Percentiles rank a stretch among this genome's conserved stretches.
These are phyloP conservation scores for Dolomedes plantarius DNA, from an alignment of 2,888 invertebrate genomes.

Conservation along the genomic window DNA sequence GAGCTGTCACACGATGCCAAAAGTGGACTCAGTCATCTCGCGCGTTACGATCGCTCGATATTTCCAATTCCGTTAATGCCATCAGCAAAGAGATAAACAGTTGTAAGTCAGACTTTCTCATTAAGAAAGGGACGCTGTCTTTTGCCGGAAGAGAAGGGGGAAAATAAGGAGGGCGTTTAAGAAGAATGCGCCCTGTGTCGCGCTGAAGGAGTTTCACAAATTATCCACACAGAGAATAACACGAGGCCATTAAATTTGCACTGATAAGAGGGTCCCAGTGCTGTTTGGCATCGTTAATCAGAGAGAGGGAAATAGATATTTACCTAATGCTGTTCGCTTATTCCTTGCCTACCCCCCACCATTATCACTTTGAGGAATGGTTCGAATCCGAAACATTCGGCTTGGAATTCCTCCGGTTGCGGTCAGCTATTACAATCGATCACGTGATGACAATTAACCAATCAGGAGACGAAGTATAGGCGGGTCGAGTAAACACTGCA, in stretches of 20 bases:
- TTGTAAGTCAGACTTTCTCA: slow-evolving; percentile 71
- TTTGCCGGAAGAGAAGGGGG: slow-evolving; percentile 16
- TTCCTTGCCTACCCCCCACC: slow-evolving; percentile 16
- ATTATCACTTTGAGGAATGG: slow-evolving; percentile 55
- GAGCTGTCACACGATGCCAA: slow-evolving; percentile 57
- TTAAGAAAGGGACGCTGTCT: slow-evolving; percentile 61
- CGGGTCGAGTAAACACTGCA: slow-evolving; percentile 40
- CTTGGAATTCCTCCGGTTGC: slow-evolving; percentile 55
- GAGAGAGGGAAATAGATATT: slow-evolving; percentile 62
- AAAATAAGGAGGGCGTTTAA: slow-evolving; percentile 36
- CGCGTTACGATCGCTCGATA: slow-evolving; percentile 58
- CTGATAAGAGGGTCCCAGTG: slow-evolving; percentile 62
- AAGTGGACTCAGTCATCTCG: slow-evolving; percentile 42
- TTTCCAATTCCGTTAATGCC: slow-evolving; percentile 72
- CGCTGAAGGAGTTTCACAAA: slow-evolving; percentile 64
- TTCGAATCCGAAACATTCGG: slow-evolving; percentile 44
- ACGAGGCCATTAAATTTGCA: slow-evolving; percentile 68
- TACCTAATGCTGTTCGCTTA: slow-evolving; percentile 66
- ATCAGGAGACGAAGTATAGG: slow-evolving; percentile 51
- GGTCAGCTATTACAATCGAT: slow-evolving; percentile 70
- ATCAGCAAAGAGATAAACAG: slow-evolving; percentile 71
- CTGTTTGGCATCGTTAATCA: slow-evolving; percentile 65
- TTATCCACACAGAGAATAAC: slow-evolving; percentile 70
- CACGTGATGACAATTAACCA: slow-evolving; percentile 69
- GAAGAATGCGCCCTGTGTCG: slow-evolving; percentile 58